Base-by-base conservation (phyloP, 1,140 invertebrate genomes). In the Teleogryllus occipitalis region DNA sequence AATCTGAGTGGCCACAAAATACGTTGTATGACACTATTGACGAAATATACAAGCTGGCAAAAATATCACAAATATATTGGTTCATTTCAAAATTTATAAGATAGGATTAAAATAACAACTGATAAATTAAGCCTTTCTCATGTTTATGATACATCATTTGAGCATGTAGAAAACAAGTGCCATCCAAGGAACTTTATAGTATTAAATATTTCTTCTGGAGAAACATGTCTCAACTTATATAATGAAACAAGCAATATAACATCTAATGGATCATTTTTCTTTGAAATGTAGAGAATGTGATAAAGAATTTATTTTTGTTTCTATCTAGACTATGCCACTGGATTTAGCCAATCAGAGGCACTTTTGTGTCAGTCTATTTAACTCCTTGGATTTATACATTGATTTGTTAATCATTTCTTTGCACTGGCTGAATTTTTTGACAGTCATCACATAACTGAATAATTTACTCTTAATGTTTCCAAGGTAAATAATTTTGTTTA, bases 301-400 rank as follows among this genome's bases (percentile, higher is more conserved):
- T 65, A 65, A 65, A 10, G 18, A 14, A 65, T 18, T 65, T 10
- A 14, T 65, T 65, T 65, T 65, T 14, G 10, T 65, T 65, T 65
- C 54, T 65, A 65, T 65, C 54, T 65, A 65, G 54, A 65, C 54
- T 65, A 65, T 65, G 54, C 54, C 54, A 65, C 54, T 65, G 54
- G 54, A 65, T 65, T 39, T 65, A 65, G 54, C 54, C 54, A 65
- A 65, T 65, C 54, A 65, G 54, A 65, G 54, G 54, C 54, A 65
- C 54, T 65, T 65, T 65, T 65, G 54, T 65, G 54, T 65, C 54
- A 65, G 54, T 65, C 54, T 65, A 65, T 65, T 65, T 65, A 65
- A 65, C 54, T 65, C 54, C 54, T 65, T 65, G 54, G 54, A 65
- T 65, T 65, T 65, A 65, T 65, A 65, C 18, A 65, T 65, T 65